A percentile compares a stretch with the other conserved stretches of the same genome.
Evolutionary conservation across 1,140 invertebrate genomes (phyloP).

Genomic region (Varroa destructor): DNA sequence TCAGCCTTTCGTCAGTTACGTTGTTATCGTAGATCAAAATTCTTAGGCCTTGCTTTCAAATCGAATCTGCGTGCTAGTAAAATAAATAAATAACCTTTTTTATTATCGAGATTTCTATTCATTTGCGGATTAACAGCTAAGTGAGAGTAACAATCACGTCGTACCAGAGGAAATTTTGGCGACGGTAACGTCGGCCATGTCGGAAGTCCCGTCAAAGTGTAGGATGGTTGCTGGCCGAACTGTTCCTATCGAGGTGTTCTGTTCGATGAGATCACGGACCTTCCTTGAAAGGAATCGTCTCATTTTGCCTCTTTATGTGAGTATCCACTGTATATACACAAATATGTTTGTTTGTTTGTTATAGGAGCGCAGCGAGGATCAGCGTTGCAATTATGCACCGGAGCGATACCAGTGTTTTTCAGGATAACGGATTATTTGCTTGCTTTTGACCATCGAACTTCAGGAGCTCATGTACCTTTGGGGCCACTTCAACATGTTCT

Average conservation of each 20-base stretch:
- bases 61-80: too few relatives aligned
- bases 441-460: neutral
- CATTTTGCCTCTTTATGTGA: neutral
- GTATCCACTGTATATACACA: too few relatives aligned
- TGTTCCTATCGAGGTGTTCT: conserved; percentile 1
- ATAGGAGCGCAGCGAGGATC: too few relatives aligned
- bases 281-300: conserved; percentile 13
- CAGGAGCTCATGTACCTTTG: conserved; percentile 24
- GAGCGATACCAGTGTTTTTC: too few relatives aligned
- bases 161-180: neutral
- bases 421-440: neutral
- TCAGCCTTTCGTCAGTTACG: too few relatives aligned
- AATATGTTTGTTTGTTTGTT: too few relatives aligned
- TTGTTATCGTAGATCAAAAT: too few relatives aligned
- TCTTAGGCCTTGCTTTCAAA: too few relatives aligned
- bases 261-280: conserved; percentile 19
- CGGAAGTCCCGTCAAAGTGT: neutral
- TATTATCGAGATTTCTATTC: neutral
- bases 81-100: neutral
- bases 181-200: neutral
- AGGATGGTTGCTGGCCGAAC: conserved; percentile 6
- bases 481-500: conserved; percentile 26
- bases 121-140: neutral
- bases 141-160: conserved; percentile 5
- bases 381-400: too few relatives aligned